Conservation (phyloP, 92 coral and sea anemone species). For the Scolanthus callimorphus region DNA sequence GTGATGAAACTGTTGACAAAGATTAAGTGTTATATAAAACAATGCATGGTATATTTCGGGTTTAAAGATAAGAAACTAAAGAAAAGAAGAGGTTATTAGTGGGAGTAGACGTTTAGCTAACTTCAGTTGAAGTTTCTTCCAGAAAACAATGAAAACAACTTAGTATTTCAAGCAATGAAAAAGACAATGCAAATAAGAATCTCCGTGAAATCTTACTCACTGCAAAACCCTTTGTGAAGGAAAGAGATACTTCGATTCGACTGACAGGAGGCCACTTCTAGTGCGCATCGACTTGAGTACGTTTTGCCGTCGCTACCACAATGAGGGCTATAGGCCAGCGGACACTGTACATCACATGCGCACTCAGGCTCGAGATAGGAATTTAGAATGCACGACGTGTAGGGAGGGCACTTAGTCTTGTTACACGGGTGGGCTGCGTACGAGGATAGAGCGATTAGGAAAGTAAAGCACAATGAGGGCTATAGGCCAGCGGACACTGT, state of each 20-base stretch:
- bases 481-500: constrained; percentile 48
- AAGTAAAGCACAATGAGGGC: constrained; percentile 51
- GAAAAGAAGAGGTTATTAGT: too few relatives aligned
- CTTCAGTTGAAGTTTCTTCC: too few relatives aligned
- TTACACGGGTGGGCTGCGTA: constrained; percentile 60
- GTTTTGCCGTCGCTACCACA: constrained; percentile 72
- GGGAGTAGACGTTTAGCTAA: too few relatives aligned
- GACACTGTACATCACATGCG: constrained; percentile 61
- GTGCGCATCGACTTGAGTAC: constrained; percentile 46
- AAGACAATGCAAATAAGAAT: too few relatives aligned
- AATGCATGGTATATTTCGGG: too few relatives aligned
- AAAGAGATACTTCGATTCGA: constrained; percentile 43
- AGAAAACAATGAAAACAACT: too few relatives aligned
- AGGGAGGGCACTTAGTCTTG: constrained; percentile 48
- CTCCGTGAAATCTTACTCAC: too few relatives aligned
- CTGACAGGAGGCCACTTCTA: constrained; percentile 63
- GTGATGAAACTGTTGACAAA: too few relatives aligned
- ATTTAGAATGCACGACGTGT: constrained; percentile 57
- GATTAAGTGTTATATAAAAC: too few relatives aligned
- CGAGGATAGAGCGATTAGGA: not conserved
- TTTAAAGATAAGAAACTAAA: too few relatives aligned
- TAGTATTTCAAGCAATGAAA: too few relatives aligned
- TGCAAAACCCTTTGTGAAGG: constrained; percentile 67
- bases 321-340: constrained; percentile 48
- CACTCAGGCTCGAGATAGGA: constrained; percentile 51